These are phyloP conservation scores for Taenioides sp. DNA, from an alignment of 2,797 vertebrate species.

Conservation along the genomic window DNA sequence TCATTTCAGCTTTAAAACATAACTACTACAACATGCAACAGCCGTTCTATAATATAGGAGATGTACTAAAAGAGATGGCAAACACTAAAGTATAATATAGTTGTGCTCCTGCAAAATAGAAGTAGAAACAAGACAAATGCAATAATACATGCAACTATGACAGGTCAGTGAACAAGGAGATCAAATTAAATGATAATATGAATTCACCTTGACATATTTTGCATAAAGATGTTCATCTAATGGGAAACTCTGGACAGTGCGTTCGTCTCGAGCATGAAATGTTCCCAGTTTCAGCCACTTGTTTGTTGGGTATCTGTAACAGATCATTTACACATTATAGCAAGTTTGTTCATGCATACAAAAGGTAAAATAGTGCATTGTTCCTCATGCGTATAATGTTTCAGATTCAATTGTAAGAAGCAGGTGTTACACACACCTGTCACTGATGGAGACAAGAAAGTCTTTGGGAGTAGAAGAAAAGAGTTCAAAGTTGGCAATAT, in stretches of 20 bases:
- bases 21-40: slow-evolving; percentile 1
- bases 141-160: slow-evolving; percentile 6
- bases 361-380: not conserved
- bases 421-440: slow-evolving; percentile 80
- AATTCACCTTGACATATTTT: slow-evolving; percentile 95
- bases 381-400: not conserved
- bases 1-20: not conserved
- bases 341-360: not conserved
- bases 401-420: not conserved
- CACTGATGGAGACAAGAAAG: slow-evolving; percentile 96
- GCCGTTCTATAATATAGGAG: not conserved
- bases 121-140: not conserved
- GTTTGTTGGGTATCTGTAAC: slow-evolving; percentile 91
- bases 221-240: slow-evolving; percentile 97
- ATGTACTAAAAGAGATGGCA: not conserved
- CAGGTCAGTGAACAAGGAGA: not conserved
- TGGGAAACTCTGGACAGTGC: slow-evolving; percentile 95
- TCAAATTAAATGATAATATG: not conserved
- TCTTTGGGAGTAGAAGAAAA: slow-evolving; percentile 99
- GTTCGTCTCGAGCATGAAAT: slow-evolving; percentile 94
- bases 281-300: slow-evolving; percentile 97
- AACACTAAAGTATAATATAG: not conserved
- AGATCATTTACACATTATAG: not conserved
- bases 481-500: slow-evolving; percentile 98
- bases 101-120: not conserved